Evolutionary conservation across 1,140 invertebrate species (phyloP).

Genomic region (Drosophila rhopaloa): DNA sequence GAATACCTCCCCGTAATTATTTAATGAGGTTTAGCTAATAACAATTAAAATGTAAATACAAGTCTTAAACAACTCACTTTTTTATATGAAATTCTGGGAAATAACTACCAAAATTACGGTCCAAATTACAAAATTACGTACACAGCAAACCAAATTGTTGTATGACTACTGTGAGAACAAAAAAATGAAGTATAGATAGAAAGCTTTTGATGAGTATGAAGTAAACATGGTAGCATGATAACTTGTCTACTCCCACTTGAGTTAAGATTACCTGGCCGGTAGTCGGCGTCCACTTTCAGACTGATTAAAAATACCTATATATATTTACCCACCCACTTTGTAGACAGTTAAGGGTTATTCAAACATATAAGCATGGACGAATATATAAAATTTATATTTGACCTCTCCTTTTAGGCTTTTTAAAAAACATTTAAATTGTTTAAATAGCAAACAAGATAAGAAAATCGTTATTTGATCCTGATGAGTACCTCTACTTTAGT

Average conservation of each 20-base stretch:
- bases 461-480: background rate
- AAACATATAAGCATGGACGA: too few relatives aligned
- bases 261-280: slow-evolving; percentile 1
- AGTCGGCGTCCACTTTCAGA: background rate
- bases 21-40: background rate
- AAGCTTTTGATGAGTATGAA: slow-evolving; percentile 8
- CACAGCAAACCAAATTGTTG: background rate
- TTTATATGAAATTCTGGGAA: background rate
- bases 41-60: background rate
- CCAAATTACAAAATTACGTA: background rate
- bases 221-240: slow-evolving; percentile 4
- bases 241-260: slow-evolving; percentile 14
- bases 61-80: background rate
- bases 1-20: background rate
- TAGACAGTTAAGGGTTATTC: slow-evolving; percentile 4
- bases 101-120: background rate
- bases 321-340: background rate
- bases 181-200: slow-evolving; percentile 18
- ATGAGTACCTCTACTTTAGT: background rate
- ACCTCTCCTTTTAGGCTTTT: too few relatives aligned
- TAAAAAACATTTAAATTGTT: too few relatives aligned
- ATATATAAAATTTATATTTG: too few relatives aligned
- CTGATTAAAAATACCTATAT: slow-evolving; percentile 2
- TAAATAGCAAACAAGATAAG: background rate
- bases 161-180: slow-evolving; percentile 1